Evolutionary conservation across 2,888 invertebrate species (phyloP).

Genomic region (Papilio demoleus): DNA sequence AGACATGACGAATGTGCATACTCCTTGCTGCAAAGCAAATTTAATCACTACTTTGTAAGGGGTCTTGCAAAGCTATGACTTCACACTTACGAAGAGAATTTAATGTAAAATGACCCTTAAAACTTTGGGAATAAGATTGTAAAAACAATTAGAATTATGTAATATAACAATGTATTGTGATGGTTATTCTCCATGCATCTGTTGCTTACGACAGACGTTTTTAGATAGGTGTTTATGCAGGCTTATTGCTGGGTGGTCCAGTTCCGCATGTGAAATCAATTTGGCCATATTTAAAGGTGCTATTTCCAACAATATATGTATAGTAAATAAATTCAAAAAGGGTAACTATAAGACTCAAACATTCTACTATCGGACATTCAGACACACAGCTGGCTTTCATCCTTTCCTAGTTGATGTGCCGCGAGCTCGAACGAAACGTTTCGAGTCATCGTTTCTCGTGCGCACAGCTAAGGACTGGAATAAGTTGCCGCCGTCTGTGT

Average conservation of each 20-base stretch:
- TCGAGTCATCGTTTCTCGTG: too few species aligned
- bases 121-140: not conserved
- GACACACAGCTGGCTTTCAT: too few species aligned
- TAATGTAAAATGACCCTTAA: not conserved
- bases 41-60: constrained; percentile 38
- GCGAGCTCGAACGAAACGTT: too few species aligned
- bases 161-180: constrained; percentile 6
- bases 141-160: not conserved
- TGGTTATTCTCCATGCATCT: constrained; percentile 14
- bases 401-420: too few species aligned
- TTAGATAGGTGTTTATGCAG: constrained; percentile 11
- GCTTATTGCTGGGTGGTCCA: constrained; percentile 10
- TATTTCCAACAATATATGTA: not conserved
- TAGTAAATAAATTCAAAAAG: too few species aligned
- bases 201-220: constrained; percentile 15
- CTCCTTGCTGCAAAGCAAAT: constrained; percentile 41
- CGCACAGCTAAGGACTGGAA: too few species aligned
- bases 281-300: constrained; percentile 4
- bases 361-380: too few species aligned
- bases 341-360: too few species aligned
- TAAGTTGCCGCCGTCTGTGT: too few species aligned
- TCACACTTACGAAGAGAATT: not conserved
- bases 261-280: not conserved
- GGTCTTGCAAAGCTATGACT: constrained; percentile 1
- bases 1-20: constrained; percentile 44